phyloP scores from a whole-genome alignment of 2,797 vertebrate genomes.

The Urocyon cinereoargenteus region DNA sequence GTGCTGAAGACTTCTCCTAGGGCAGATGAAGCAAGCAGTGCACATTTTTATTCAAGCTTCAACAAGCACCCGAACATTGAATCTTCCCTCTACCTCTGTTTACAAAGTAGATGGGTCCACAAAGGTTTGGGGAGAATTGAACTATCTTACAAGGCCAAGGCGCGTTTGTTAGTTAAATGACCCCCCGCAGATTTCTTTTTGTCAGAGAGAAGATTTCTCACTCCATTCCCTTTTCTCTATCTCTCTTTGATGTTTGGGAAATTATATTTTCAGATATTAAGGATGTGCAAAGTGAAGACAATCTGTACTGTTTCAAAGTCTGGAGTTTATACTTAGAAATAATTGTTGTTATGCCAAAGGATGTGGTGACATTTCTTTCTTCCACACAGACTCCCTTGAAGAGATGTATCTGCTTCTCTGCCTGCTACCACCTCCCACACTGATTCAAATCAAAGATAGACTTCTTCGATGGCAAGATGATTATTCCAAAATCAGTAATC shows the following conservation, averaged over 20 bases:
- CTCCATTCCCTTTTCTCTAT: not conserved
- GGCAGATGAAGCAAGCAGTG: not conserved
- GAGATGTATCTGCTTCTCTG: not conserved
- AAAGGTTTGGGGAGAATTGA: not conserved
- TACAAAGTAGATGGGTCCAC: not conserved
- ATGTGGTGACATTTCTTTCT: not conserved
- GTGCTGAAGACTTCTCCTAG: conserved; percentile 7
- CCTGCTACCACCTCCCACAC: not conserved
- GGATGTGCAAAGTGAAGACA: not conserved
- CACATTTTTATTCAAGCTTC: conserved; percentile 53
- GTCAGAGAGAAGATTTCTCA: not conserved
- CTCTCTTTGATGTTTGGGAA: not conserved
- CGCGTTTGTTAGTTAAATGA: not conserved
- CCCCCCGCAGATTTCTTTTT: not conserved
- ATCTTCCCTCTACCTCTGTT: not conserved
- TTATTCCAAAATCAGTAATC: not conserved
- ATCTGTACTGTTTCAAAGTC: not conserved
- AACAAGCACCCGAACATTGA: not conserved
- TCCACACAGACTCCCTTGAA: not conserved
- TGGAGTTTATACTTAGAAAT: not conserved
- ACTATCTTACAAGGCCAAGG: not conserved
- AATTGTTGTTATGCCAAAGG: not conserved
- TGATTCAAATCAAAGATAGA: not conserved
- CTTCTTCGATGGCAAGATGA: not conserved
- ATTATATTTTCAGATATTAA: not conserved